Evolutionary conservation across 1,140 invertebrate genomes (phyloP), one percentile per base, ranked within the genome.

Genomic region (Cyclargus thomasi): DNA sequence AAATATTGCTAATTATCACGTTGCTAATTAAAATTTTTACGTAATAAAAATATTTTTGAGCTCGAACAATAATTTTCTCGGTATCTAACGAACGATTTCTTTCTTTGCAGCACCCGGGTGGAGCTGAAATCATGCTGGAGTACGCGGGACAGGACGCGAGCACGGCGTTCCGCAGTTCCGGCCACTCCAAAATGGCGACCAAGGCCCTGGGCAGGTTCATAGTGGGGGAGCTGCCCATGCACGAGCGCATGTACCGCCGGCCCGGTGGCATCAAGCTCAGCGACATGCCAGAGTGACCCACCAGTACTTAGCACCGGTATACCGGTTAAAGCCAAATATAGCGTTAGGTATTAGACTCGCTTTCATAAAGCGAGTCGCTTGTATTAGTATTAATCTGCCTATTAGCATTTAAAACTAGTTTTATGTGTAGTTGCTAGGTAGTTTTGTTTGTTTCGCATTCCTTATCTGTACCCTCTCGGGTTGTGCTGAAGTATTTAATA

Each of bases 61-160:
- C 14, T 47, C 14, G 39, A 29, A 29, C 0, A 29, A 29, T 29
- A 8, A 7, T 29, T 6, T 29, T 29, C 29, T 29, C 29, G 29
- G 29, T 29, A 29, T 29, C 55, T 65, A 64, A 63, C 20, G 70
- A 62, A 18, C 35, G 57, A 62, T 62, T 63, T 47, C 65, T 70
- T 74, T 77, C 74, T 70, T 81, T 81, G 11, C 81, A 95, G 91
- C 97, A 98, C 91, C 97, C 97, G 0, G 97, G 97, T 29, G 97
- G 97, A 3, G 91, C 92, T 1, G 97, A 98, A 23, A 92, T 98
- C 0, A 92, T 98, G 47, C 77, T 97, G 70, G 97, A 98, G 76
- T 93, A 97, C 80, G 96, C 96, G 0, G 97, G 97, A 1, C 91
- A 94, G 5, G 97, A 98, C 83, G 96, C 96, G 0, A 97, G 96